Conservation (phyloP, 2,113 vertebrate species). For the Formicarius rufipectus region DNA sequence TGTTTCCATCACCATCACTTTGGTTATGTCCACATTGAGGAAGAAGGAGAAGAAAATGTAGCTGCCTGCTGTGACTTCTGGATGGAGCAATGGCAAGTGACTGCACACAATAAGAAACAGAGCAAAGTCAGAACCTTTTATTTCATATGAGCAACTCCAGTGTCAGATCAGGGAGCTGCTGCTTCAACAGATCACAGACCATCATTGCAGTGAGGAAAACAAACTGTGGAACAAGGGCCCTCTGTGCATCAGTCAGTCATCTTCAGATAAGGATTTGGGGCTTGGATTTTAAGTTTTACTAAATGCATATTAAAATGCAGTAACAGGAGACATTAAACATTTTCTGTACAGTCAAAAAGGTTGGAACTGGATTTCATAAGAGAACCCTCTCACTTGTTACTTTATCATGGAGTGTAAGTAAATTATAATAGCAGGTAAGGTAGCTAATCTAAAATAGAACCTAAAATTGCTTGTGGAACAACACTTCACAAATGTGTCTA, state of each 20-base stretch:
- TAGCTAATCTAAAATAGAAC: not conserved
- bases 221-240: not conserved
- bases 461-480: not conserved
- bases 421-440: not conserved
- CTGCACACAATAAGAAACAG: not conserved
- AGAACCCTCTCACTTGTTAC: not conserved
- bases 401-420: not conserved
- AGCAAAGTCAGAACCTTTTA: not conserved
- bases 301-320: not conserved
- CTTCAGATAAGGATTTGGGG: not conserved
- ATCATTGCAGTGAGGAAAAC: not conserved
- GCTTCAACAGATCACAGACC: not conserved
- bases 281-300: not conserved
- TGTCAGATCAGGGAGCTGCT: not conserved
- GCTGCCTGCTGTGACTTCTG: not conserved
- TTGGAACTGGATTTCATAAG: not conserved
- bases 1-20: not conserved
- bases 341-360: not conserved
- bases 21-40: not conserved
- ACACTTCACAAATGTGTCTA: not conserved
- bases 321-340: not conserved
- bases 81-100: not conserved
- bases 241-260: rapidly evolving
- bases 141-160: not conserved
- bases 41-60: not conserved